Conservation (phyloP, 2,888 invertebrate species). For the Eurois occulta region DNA sequence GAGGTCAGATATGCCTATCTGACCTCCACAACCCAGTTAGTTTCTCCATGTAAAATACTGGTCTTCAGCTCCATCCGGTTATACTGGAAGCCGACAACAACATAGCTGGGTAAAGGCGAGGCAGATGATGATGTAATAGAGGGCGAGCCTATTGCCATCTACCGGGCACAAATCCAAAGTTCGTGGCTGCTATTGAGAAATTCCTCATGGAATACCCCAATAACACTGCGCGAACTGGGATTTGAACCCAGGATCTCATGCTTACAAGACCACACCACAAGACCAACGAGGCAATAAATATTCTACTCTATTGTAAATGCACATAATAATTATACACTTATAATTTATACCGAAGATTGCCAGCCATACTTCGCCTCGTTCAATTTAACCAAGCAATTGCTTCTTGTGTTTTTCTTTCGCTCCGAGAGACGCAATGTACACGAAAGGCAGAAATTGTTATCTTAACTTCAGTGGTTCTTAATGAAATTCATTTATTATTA, state of each 20-base stretch:
- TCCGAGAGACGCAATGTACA: slow-evolving; percentile 9
- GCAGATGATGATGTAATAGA: no score
- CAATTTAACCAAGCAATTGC: slow-evolving; percentile 34
- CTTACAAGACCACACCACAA: background rate
- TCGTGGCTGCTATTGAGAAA: no score
- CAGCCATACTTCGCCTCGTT: slow-evolving; percentile 1
- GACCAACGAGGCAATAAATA: background rate
- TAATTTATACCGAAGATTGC: background rate
- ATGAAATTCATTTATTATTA: slow-evolving; percentile 47
- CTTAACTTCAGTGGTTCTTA: slow-evolving; percentile 17
- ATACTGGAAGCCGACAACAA: no score
- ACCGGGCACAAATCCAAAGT: no score
- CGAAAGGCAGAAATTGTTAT: slow-evolving; percentile 39
- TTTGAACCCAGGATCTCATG: background rate
- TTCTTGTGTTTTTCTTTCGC: slow-evolving; percentile 27
- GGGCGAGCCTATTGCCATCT: no score
- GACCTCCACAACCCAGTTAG: no score
- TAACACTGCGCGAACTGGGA: background rate
- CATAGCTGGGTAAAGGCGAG: no score
- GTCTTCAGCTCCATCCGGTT: no score
- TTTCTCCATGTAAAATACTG: no score
- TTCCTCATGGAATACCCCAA: background rate
- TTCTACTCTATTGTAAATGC: background rate
- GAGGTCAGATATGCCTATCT: no score
- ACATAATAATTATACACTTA: background rate